Base-by-base conservation (phyloP, 2,888 invertebrate genomes). In the Meloe dianella region DNA sequence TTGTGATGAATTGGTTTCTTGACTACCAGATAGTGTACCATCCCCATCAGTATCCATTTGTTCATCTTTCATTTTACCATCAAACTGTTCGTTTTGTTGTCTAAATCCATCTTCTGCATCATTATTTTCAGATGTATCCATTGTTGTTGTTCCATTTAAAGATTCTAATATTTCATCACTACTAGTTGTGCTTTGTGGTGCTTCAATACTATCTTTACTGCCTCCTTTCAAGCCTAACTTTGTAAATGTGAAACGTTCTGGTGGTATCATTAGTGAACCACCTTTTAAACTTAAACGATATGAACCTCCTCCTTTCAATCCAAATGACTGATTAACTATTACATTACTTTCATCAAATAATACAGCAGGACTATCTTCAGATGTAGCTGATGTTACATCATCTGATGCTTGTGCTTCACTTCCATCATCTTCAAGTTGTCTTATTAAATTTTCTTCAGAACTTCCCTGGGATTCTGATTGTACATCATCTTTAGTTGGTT, bases 271-370 rank as follows among this genome's bases (percentile, higher is more conserved):
- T 8, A 73, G 66, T 17, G 73, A 60, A 14, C 75, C 74, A 35
- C 77, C 76, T 62, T 71, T 72, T 57, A 77, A 71, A 47, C 75
- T 74, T 32, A 74, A 65, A 51, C 41, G 27, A 22, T 20, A 61
- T 32, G 38, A 66, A 17, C 70, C 70, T n/a, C 70, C 70, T n/a
- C 82, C 81, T 74, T 81, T 83, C 47, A 83, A 75, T 61, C 78
- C 79, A 41, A 78, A 81, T 81, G 79, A 84, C 79, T 67, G 83
- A 74, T 74, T 84, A 78, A 75, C 82, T 79, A 70, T 54, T n/a
- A 74, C 65, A 8, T 47, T 67, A 10, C 56, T 69, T 76, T 63
- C 79, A 80, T 54, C 83, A 68, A 78, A 76, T 57, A 81, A 73
- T 61, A 80, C 81, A 24, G 74, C 64, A 8, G 75, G 61, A 3